Percentiles rank a stretch among this genome's conserved stretches.
Conservation (phyloP, 2,888 invertebrate species). For the Abrostola triplasia region DNA sequence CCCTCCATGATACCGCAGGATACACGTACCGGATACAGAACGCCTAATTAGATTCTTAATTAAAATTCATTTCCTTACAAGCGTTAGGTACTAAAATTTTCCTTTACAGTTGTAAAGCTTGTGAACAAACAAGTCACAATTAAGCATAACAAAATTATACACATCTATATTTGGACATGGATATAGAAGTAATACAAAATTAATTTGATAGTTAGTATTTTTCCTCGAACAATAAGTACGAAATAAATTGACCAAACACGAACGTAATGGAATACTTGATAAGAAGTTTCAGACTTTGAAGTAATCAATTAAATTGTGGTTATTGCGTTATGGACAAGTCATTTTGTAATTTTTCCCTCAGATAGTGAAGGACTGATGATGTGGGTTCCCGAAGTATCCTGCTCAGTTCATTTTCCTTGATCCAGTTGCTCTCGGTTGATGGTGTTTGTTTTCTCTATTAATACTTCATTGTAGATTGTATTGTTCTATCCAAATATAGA, state of each 20-base stretch:
- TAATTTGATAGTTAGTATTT: slow-evolving; percentile 30
- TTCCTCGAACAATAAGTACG: slow-evolving; percentile 25
- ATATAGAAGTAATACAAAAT: slow-evolving; percentile 10
- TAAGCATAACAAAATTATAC: slow-evolving; percentile 21
- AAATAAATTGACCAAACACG: not conserved
- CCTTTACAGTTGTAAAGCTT: slow-evolving; percentile 6
- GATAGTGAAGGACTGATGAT: not conserved
- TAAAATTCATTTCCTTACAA: too few species aligned
- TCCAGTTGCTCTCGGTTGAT: too few species aligned
- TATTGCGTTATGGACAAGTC: not conserved
- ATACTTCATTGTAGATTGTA: too few species aligned
- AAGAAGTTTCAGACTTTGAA: not conserved
- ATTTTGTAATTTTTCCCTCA: not conserved
- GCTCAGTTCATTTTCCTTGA: too few species aligned
- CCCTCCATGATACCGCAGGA: too few species aligned
- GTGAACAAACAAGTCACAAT: not conserved
- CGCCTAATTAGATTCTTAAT: too few species aligned
- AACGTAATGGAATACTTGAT: not conserved
- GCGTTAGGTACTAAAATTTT: slow-evolving; percentile 1
- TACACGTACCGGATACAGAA: too few species aligned
- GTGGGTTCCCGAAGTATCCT: not conserved
- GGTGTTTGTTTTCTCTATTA: too few species aligned
- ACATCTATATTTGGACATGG: slow-evolving; percentile 29
- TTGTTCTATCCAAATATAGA: too few species aligned
- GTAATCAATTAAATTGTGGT: slow-evolving; percentile 3